phyloP scores from a whole-genome alignment of 2,113 vertebrate species.

The Crocuta crocuta region DNA sequence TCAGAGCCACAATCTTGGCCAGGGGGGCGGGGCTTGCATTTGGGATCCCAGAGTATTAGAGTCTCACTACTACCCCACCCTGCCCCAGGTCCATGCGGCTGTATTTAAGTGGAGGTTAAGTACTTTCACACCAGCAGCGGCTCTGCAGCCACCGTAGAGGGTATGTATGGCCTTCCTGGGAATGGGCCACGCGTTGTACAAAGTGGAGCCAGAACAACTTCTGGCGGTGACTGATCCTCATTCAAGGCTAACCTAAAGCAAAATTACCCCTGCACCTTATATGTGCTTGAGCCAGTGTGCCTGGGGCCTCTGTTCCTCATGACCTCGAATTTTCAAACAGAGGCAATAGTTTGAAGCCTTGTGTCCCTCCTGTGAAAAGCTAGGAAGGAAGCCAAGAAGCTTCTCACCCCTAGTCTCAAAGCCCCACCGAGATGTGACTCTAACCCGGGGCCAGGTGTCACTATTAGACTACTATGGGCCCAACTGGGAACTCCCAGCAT shows the following conservation, averaged over 20 bases:
- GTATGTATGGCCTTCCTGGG: background rate
- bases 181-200: fast-evolving
- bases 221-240: background rate
- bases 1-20: background rate
- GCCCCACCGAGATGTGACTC: background rate
- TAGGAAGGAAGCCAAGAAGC: background rate
- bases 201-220: background rate
- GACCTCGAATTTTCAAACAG: background rate
- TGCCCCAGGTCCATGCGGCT: too few relatives aligned
- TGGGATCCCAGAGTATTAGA: background rate
- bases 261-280: background rate
- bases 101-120: background rate
- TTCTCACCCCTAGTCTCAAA: background rate
- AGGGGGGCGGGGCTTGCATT: fast-evolving
- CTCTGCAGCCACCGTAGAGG: fast-evolving
- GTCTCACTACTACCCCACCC: fast-evolving
- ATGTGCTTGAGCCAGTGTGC: background rate
- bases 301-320: background rate
- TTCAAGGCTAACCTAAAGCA: background rate
- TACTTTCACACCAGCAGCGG: fast-evolving
- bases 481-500: background rate
- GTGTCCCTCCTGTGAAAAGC: background rate
- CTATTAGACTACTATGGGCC: background rate
- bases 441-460: background rate
- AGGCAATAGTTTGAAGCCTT: background rate